Evolutionary conservation across 2,797 vertebrate genomes (phyloP).

Genomic region (Schizopygopsis malacanthus): DNA sequence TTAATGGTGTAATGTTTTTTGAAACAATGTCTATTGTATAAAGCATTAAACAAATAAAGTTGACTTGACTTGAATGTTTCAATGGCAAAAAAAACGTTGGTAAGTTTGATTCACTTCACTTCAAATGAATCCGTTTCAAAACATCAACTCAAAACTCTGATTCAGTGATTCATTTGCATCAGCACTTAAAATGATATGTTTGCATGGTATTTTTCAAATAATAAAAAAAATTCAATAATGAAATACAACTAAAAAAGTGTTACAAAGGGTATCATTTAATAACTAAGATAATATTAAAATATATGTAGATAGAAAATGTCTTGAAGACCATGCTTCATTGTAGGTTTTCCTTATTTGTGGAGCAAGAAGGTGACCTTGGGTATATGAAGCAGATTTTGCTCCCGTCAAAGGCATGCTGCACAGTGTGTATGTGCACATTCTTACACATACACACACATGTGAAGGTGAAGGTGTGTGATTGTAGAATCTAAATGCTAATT

Average conservation of each 20-base stretch:
- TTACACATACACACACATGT: slow-evolving; percentile 22
- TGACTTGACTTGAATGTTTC: background rate
- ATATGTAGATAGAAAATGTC: slow-evolving; percentile 23
- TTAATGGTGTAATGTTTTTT: background rate
- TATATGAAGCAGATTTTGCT: slow-evolving; percentile 53
- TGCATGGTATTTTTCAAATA: background rate
- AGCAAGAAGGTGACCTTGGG: slow-evolving; percentile 77
- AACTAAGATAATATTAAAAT: background rate
- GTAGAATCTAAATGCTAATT: slow-evolving; percentile 52
- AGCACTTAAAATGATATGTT: background rate
- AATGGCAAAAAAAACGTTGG: background rate
- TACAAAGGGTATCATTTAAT: background rate
- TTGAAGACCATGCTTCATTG: slow-evolving; percentile 24
- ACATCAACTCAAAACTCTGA: background rate
- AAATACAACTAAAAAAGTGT: background rate
- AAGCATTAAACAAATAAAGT: background rate
- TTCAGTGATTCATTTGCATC: background rate
- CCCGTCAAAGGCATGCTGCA: background rate
- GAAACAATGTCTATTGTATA: background rate
- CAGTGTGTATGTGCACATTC: background rate
- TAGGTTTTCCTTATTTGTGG: slow-evolving; percentile 22
- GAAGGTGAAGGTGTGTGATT: slow-evolving; percentile 41
- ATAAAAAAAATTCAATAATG: background rate
- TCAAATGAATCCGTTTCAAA: background rate
- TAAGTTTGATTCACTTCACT: background rate